These are phyloP conservation scores for Crotalus viridis DNA, from an alignment of 2,113 vertebrate species.

Conservation along the genomic window DNA sequence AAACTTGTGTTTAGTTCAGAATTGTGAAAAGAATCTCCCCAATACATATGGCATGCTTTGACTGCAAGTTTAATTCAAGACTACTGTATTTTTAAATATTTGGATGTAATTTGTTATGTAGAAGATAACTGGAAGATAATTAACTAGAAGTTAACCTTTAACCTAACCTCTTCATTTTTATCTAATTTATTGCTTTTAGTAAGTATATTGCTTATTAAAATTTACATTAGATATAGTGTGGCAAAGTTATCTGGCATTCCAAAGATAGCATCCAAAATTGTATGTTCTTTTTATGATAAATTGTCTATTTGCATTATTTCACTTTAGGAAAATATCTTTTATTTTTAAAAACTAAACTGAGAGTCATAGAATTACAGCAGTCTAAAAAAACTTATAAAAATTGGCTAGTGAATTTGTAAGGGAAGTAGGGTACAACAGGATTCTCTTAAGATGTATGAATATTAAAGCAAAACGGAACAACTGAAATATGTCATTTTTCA, in stretches of 20 bases:
- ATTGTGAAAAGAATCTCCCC: background rate
- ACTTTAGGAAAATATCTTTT: slow-evolving; percentile 41
- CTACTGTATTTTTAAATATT: slow-evolving; percentile 47
- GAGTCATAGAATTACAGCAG: background rate
- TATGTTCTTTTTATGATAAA: slow-evolving; percentile 49
- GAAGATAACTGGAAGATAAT: slow-evolving; percentile 57
- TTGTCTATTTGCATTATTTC: slow-evolving; percentile 52
- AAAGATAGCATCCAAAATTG: slow-evolving; percentile 52
- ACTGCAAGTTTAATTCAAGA: slow-evolving; percentile 35
- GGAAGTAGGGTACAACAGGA: slow-evolving; percentile 29
- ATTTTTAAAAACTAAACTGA: background rate
- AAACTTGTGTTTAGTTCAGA: background rate
- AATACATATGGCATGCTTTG: slow-evolving; percentile 9
- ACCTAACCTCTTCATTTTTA: slow-evolving; percentile 35
- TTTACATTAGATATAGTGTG: background rate
- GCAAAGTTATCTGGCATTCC: slow-evolving; percentile 40
- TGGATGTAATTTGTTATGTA: slow-evolving; percentile 50
- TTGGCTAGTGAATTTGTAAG: slow-evolving; percentile 26
- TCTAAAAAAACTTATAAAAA: slow-evolving; percentile 43
- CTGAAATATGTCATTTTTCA: slow-evolving; percentile 36
- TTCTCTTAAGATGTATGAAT: slow-evolving; percentile 46
- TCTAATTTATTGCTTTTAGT: slow-evolving; percentile 17
- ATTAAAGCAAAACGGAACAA: slow-evolving; percentile 39
- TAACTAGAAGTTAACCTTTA: slow-evolving; percentile 57
- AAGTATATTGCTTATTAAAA: slow-evolving; percentile 2